phyloP scores from a whole-genome alignment of 2,888 invertebrate species.

The Dryobota labecula region DNA sequence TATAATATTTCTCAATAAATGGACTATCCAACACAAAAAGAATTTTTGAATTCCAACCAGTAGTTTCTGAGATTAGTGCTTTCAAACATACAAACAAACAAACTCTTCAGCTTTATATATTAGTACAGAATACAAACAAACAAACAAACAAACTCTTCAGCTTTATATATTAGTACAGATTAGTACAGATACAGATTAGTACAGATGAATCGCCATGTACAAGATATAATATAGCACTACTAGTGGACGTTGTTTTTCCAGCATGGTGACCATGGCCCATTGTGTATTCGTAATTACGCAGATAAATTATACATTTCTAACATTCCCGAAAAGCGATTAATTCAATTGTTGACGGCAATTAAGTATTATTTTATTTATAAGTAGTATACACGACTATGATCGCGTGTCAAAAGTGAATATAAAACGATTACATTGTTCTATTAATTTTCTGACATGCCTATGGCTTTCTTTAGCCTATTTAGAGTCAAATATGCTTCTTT shows the following conservation, averaged over 20 bases:
- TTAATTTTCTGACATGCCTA: constrained; percentile 51
- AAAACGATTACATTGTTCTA: constrained; percentile 57
- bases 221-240: background rate
- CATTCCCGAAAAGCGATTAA: constrained; percentile 47
- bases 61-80: too few relatives aligned
- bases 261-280: constrained; percentile 14
- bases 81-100: too few relatives aligned
- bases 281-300: constrained; percentile 18
- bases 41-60: too few relatives aligned
- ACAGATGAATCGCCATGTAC: background rate
- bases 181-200: too few relatives aligned
- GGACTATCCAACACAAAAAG: too few relatives aligned
- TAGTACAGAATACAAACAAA: too few relatives aligned
- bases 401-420: constrained; percentile 61
- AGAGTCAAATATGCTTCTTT: constrained; percentile 17
- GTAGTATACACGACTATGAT: constrained; percentile 44
- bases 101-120: too few relatives aligned
- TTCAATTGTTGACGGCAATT: constrained; percentile 59
- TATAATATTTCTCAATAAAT: too few relatives aligned
- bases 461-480: constrained; percentile 47
- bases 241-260: constrained; percentile 5
- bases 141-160: too few relatives aligned
- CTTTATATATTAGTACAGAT: too few relatives aligned
- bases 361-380: constrained; percentile 57
- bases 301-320: constrained; percentile 44